Evolutionary conservation across 2,797 vertebrate genomes (phyloP).

Genomic region (Spatula versicolor): DNA sequence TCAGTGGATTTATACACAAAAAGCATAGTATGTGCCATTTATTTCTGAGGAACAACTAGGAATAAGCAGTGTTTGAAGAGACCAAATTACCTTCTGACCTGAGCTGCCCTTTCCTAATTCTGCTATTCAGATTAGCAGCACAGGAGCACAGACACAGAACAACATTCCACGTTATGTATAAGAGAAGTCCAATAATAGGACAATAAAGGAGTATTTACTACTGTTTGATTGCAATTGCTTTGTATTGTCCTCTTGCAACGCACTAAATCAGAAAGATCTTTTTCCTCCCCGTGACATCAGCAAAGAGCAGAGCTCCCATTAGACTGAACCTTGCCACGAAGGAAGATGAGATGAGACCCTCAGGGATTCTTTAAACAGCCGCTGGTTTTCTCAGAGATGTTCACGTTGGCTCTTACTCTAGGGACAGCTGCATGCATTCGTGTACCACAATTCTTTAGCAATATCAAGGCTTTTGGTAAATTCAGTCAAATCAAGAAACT

Average conservation of each 20-base stretch:
- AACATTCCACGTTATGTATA: fast-evolving
- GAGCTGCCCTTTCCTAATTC: not conserved
- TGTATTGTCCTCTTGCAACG: not conserved
- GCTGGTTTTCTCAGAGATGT: not conserved
- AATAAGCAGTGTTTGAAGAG: not conserved
- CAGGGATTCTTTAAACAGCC: not conserved
- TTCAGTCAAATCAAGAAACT: not conserved
- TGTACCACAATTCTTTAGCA: no score
- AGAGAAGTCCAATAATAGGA: not conserved
- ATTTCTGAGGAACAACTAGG: not conserved
- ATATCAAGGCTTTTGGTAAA: not conserved
- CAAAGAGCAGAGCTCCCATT: not conserved
- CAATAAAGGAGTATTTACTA: not conserved
- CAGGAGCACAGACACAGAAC: not conserved
- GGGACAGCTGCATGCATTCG: not conserved
- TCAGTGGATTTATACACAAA: not conserved
- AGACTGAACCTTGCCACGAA: not conserved
- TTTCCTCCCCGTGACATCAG: not conserved
- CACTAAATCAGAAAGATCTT: not conserved
- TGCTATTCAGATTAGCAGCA: not conserved
- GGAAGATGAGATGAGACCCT: not conserved
- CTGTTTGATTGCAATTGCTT: not conserved
- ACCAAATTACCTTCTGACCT: not conserved
- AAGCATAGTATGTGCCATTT: not conserved
- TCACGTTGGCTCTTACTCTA: not conserved